Conservation (phyloP, 2,888 invertebrate genomes). For the Ormyrus labotus region DNA sequence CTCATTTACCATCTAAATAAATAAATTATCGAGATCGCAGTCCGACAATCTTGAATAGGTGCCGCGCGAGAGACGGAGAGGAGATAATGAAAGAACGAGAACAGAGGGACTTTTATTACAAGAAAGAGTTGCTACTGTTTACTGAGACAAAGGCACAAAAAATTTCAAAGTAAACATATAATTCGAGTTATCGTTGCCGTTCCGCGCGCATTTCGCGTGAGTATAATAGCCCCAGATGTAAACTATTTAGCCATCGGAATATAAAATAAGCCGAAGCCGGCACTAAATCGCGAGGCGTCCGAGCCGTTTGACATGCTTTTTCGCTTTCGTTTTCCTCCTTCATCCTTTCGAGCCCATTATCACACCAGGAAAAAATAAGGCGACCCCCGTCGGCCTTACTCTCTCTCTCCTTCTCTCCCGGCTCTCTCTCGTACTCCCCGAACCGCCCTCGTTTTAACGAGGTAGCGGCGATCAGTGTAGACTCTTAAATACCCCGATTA, state of each 20-base stretch:
- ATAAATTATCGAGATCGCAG: constrained; percentile 74
- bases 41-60: constrained; percentile 62
- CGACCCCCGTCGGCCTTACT: constrained; percentile 58
- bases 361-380: constrained; percentile 72
- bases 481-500: constrained; percentile 76
- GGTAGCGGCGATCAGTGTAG: constrained; percentile 75
- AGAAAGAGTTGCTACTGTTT: constrained; percentile 61
- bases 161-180: too few relatives aligned
- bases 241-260: too few relatives aligned
- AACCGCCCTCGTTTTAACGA: constrained; percentile 73
- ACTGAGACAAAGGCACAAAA: too few relatives aligned
- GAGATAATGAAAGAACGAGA: constrained; percentile 70
- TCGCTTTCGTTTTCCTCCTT: constrained; percentile 58
- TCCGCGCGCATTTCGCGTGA: too few relatives aligned
- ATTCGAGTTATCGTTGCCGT: too few relatives aligned
- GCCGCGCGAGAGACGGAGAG: constrained; percentile 69
- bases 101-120: constrained; percentile 71
- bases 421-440: constrained; percentile 34
- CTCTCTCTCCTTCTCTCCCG: constrained; percentile 29
- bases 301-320: constrained; percentile 63
- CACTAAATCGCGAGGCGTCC: constrained; percentile 67
- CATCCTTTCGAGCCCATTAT: constrained; percentile 70
- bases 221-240: too few relatives aligned
- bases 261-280: constrained; percentile 58
- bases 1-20: constrained; percentile 72